Evolutionary conservation across 2,888 invertebrate species (phyloP), one percentile per base, ranked within the genome.

Genomic region (Hecatera dysodea): DNA sequence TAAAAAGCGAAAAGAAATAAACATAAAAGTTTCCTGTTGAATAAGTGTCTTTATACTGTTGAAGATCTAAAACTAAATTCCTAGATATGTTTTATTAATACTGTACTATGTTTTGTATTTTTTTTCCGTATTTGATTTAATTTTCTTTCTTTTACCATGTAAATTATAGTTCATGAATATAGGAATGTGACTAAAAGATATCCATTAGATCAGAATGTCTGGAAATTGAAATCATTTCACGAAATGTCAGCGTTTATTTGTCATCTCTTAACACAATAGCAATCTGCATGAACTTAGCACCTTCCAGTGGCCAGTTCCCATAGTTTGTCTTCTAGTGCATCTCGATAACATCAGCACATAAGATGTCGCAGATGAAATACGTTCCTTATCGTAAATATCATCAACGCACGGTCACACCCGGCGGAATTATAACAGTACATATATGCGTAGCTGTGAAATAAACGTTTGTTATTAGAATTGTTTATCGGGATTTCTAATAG

Each of bases 311-410:
- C 5, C 48, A 24, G 62, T 64, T 78, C 78, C 57, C 63, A 64
- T 75, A 50, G 27, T 56, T 56, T 42, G 75, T 60, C 59, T 48
- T 17, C n/a, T n/a, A n/a, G n/a, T n/a, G n/a, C 69, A 42, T 11
- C 17, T 6, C 59, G 78, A 78, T 78, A 71, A 6, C 42, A 78
- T 64, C 72, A 19, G 39, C 42, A 75, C 56, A 69, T 39, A 69
- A 57, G 15, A 50, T 71, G 53, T 55, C 53, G 59, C 59, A 55
- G 65, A 24, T 52, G 62, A 62, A 56, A 52, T 59, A 19, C 55
- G 19, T 60, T n/a, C 42, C 22, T 79, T 78, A 75, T 81, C 76
- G 62, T 53, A 60, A 73, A 78, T 71, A 78, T 50, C 52, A 75
- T 77, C 78, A 77, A 53, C 57, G 1, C 24, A 39, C 33, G 56